Evolutionary conservation across 2,888 invertebrate genomes (phyloP).

Genomic region (Spilosoma lubricipeda): DNA sequence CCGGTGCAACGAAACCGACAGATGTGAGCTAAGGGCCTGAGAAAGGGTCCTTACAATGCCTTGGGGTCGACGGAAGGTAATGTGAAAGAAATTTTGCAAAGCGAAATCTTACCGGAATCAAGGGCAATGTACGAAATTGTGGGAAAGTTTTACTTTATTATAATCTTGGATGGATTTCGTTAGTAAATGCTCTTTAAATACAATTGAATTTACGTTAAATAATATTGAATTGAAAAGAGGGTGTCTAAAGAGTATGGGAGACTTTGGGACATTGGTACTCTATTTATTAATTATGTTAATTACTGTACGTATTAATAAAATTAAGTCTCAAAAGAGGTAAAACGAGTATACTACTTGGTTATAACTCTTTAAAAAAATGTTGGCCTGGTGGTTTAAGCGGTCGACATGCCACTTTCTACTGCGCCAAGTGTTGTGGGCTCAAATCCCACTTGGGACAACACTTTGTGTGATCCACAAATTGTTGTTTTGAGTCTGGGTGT

Average conservation of each 20-base stretch:
- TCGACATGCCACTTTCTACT: no score
- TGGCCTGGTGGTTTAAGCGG: no score
- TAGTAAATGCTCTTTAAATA: constrained; percentile 23
- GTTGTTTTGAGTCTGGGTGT: no score
- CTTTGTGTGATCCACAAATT: no score
- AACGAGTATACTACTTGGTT: background rate
- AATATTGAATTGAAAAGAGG: background rate
- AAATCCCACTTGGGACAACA: no score
- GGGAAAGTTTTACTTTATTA: constrained; percentile 37
- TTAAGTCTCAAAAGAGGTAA: background rate
- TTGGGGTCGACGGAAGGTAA: constrained; percentile 43
- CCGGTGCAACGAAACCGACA: constrained; percentile 74
- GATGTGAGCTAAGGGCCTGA: constrained; percentile 66
- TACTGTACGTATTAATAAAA: background rate
- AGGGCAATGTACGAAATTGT: constrained; percentile 41
- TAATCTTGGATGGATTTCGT: constrained; percentile 24
- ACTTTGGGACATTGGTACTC: background rate
- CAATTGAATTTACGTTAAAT: constrained; percentile 15
- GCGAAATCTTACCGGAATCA: constrained; percentile 47
- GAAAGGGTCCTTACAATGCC: constrained; percentile 61
- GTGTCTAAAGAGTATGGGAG: background rate
- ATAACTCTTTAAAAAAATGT: background rate
- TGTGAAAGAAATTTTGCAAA: constrained; percentile 53
- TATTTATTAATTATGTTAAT: background rate
- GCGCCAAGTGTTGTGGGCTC: no score